These are phyloP conservation scores for Megathymus violae DNA, from an alignment of 1,140 invertebrate genomes.

Conservation along the genomic window DNA sequence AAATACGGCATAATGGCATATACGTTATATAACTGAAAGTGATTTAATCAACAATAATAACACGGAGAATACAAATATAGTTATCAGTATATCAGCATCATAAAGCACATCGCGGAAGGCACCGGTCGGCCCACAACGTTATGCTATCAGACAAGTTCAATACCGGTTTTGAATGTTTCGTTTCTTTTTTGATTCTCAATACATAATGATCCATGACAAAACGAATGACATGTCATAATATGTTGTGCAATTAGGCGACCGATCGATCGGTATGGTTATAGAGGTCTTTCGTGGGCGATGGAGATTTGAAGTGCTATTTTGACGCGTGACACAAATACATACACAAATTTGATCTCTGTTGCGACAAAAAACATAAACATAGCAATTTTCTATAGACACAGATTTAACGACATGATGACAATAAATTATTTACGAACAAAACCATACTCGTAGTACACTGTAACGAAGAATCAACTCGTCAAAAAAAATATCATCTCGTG, in stretches of 20 bases:
- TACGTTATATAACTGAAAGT: neutral
- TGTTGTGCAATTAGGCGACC: conserved; percentile 18
- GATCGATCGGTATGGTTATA: conserved; percentile 8
- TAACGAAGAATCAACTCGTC: too few species aligned
- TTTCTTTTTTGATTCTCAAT: neutral
- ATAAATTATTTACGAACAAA: too few species aligned
- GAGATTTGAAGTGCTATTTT: conserved; percentile 9
- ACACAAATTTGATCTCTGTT: neutral
- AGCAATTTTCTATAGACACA: conserved; percentile 1
- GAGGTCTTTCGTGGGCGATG: conserved; percentile 12
- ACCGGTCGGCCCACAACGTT: neutral
- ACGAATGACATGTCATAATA: conserved; percentile 12
- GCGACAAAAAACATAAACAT: neutral
- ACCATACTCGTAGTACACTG: too few species aligned
- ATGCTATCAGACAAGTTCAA: too few species aligned
- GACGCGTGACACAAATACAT: neutral
- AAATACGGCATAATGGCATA: too few species aligned
- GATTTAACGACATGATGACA: too few species aligned
- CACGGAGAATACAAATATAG: neutral
- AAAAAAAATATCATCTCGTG: too few species aligned
- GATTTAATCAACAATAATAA: neutral
- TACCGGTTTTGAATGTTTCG: neutral
- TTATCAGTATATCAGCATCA: neutral
- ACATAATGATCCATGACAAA: neutral
- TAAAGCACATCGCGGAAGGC: neutral